These are phyloP conservation scores for Polymixis lichenea DNA, from an alignment of 2,888 invertebrate genomes.

Conservation along the genomic window DNA sequence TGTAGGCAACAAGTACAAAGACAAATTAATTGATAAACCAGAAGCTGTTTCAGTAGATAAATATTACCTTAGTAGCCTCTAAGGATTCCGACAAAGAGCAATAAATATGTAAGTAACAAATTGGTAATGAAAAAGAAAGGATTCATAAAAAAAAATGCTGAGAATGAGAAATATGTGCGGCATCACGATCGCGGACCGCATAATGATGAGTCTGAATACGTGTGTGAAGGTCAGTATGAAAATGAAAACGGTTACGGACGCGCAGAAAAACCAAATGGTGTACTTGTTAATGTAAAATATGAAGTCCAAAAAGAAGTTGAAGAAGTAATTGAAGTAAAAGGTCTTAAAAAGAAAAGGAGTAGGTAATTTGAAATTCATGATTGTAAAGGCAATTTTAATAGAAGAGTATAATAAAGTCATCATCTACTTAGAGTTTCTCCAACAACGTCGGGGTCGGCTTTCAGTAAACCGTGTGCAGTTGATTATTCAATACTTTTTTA, in stretches of 20 bases:
- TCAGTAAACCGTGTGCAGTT: neutral
- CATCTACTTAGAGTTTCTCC: neutral
- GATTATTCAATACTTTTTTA: neutral
- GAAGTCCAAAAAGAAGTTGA: neutral
- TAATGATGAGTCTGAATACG: conserved; percentile 56
- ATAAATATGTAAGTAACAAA: conserved; percentile 50
- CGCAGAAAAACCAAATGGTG: conserved; percentile 9
- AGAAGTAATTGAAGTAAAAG: neutral
- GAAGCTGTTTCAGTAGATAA: conserved; percentile 1
- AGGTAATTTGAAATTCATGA: neutral
- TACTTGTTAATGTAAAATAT: neutral
- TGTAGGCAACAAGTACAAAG: neutral
- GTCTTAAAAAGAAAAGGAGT: neutral
- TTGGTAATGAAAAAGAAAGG: conserved; percentile 58
- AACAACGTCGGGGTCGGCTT: neutral
- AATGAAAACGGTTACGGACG: conserved; percentile 27
- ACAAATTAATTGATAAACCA: conserved; percentile 9
- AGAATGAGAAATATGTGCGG: conserved; percentile 56
- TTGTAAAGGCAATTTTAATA: neutral
- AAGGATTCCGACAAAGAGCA: conserved; percentile 25
- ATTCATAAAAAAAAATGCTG: conserved; percentile 51
- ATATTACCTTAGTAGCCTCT: neutral
- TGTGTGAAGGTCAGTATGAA: conserved; percentile 50
- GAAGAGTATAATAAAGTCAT: neutral
- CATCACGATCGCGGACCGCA: conserved; percentile 57